Conservation (phyloP, 23 tunicate genomes). For the Corella eumyota region DNA sequence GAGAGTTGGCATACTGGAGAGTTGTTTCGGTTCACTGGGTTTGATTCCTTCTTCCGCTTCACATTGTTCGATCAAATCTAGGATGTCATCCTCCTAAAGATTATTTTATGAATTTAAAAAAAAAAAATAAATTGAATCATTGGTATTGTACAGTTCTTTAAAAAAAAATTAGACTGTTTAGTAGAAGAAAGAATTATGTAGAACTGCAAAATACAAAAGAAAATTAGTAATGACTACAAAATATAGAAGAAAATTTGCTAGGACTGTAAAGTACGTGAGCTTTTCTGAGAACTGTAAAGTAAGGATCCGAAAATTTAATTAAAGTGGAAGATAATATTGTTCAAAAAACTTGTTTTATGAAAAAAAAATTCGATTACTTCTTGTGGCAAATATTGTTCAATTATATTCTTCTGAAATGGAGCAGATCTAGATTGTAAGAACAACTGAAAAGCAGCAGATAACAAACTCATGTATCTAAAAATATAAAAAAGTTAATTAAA, state of each 20-base stretch:
- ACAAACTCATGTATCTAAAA: conserved; percentile 43
- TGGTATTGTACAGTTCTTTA: background rate
- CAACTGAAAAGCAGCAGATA: conserved; percentile 38
- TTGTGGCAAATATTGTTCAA: conserved; percentile 34
- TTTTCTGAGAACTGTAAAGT: background rate
- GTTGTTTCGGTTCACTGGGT: conserved; percentile 15
- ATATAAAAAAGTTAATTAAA: background rate
- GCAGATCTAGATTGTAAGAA: conserved; percentile 42
- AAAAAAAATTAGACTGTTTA: background rate
- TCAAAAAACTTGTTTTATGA: background rate
- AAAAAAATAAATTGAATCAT: too few species aligned
- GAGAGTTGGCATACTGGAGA: conserved; percentile 59
- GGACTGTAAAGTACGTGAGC: too few species aligned
- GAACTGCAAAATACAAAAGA: too few species aligned
- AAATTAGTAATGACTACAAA: too few species aligned
- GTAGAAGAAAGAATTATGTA: background rate
- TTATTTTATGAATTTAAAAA: too few species aligned
- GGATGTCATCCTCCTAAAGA: conserved; percentile 47
- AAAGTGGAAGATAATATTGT: too few species aligned
- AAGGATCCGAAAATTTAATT: too few species aligned
- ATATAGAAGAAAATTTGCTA: too few species aligned
- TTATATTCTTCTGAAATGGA: conserved; percentile 46
- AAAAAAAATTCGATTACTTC: conserved; percentile 5
- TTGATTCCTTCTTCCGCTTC: conserved; percentile 51
- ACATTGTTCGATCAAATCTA: conserved; percentile 64